Conservation (phyloP, 2,797 vertebrate species). For the Sebastes taczanowskii region DNA sequence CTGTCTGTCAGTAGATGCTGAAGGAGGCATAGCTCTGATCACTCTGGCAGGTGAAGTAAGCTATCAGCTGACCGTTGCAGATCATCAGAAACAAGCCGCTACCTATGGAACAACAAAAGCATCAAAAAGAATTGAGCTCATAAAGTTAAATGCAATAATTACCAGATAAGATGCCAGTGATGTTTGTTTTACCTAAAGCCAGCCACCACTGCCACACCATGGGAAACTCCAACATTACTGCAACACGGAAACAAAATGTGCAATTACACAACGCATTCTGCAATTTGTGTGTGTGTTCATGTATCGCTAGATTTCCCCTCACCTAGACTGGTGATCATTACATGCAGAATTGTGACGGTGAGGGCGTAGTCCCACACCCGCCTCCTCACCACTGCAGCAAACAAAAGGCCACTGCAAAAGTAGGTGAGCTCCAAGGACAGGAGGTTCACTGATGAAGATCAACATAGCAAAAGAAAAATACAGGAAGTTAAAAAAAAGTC, state of each 20-base stretch:
- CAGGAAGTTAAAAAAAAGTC: neutral
- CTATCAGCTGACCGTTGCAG: conserved; percentile 83
- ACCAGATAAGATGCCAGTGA: neutral
- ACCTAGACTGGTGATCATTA: conserved; percentile 80
- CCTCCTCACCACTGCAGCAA: conserved; percentile 79
- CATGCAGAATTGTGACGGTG: conserved; percentile 79
- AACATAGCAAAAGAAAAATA: neutral
- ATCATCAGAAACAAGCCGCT: conserved; percentile 85
- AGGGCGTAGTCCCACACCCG: conserved; percentile 84
- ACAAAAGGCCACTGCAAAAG: conserved; percentile 81
- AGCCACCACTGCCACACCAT: conserved; percentile 82
- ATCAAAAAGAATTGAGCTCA: neutral
- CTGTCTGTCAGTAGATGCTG: conserved; percentile 67
- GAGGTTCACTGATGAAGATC: conserved; percentile 72
- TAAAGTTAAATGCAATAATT: neutral
- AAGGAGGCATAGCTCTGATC: conserved; percentile 73
- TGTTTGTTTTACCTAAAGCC: conserved; percentile 72
- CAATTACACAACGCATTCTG: neutral
- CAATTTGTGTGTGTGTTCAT: neutral
- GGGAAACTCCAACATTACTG: conserved; percentile 84
- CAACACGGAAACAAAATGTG: conserved; percentile 26
- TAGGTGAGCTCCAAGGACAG: conserved; percentile 84
- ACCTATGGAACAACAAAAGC: conserved; percentile 53
- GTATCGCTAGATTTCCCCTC: conserved; percentile 21
- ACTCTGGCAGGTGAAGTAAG: conserved; percentile 80